A percentile compares a stretch with the other conserved stretches of the same genome.
These are phyloP conservation scores for Drosophila obscura DNA, from an alignment of 1,140 invertebrate species.

Conservation along the genomic window DNA sequence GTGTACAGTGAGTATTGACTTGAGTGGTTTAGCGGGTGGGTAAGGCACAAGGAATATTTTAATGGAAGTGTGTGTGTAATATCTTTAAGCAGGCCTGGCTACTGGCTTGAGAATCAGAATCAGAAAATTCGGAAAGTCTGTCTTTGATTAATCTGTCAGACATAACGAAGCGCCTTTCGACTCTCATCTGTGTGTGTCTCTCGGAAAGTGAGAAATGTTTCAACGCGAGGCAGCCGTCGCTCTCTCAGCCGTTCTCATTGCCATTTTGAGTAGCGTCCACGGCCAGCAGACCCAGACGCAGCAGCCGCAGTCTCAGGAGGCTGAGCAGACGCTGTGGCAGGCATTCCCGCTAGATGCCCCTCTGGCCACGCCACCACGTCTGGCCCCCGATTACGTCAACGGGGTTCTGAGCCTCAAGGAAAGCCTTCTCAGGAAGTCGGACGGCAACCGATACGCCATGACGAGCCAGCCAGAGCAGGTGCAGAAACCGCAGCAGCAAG, in stretches of 20 bases:
- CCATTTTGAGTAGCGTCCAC: slow-evolving; percentile 5
- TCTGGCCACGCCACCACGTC: neutral
- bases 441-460: neutral
- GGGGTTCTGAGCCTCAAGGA: slow-evolving; percentile 62
- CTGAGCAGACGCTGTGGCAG: too few species aligned
- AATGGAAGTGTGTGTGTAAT: neutral
- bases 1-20: slow-evolving; percentile 87
- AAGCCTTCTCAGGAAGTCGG: slow-evolving; percentile 40
- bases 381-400: slow-evolving; percentile 51
- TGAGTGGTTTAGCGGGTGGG: slow-evolving; percentile 2
- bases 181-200: slow-evolving; percentile 27
- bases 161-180: neutral
- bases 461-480: neutral
- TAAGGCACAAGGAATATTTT: slow-evolving; percentile 2
- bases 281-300: neutral
- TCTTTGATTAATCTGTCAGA: too few species aligned
- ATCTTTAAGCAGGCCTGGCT: neutral
- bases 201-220: slow-evolving; percentile 59
- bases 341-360: too few species aligned
- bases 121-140: neutral
- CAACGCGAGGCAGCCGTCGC: slow-evolving; percentile 19
- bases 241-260: slow-evolving; percentile 3
- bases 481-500: slow-evolving; percentile 8
- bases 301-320: neutral
- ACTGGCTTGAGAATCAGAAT: neutral